Percentiles rank a stretch among this genome's conserved stretches.
phyloP scores from a whole-genome alignment of 35 echinoderm and acorn worm genomes.

The Amphiura filiformis region DNA sequence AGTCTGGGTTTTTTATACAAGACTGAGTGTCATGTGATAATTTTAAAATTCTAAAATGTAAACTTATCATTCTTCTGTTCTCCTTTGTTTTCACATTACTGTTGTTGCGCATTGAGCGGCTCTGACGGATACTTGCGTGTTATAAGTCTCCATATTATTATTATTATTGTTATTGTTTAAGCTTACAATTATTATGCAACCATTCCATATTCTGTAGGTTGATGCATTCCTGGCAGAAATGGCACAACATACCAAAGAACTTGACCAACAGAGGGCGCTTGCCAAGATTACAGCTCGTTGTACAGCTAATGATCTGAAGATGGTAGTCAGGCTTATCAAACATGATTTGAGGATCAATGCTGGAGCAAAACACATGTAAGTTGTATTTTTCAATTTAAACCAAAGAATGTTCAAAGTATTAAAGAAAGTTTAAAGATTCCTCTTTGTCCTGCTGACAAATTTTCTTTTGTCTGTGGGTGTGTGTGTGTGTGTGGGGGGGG shows the following conservation, averaged over 20 bases:
- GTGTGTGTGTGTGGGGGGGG: neutral
- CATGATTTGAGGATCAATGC: constrained; percentile 96
- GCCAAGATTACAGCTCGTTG: constrained; percentile 70
- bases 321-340: constrained; percentile 85
- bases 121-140: too few relatives aligned
- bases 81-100: too few relatives aligned
- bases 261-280: constrained; percentile 82
- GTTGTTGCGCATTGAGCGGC: too few relatives aligned
- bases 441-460: neutral
- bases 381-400: neutral
- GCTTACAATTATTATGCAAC: too few relatives aligned
- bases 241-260: constrained; percentile 49
- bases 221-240: constrained; percentile 75
- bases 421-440: neutral
- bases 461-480: neutral
- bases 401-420: neutral
- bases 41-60: too few relatives aligned
- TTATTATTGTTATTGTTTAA: too few relatives aligned
- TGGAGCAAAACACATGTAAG: constrained; percentile 98
- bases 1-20: too few relatives aligned
- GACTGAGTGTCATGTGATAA: too few relatives aligned
- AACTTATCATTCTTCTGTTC: too few relatives aligned
- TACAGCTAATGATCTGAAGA: constrained; percentile 94
- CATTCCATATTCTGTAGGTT: too few relatives aligned
- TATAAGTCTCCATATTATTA: too few relatives aligned